phyloP scores from a whole-genome alignment of 2,888 invertebrate species.

The Carabus problematicus region DNA sequence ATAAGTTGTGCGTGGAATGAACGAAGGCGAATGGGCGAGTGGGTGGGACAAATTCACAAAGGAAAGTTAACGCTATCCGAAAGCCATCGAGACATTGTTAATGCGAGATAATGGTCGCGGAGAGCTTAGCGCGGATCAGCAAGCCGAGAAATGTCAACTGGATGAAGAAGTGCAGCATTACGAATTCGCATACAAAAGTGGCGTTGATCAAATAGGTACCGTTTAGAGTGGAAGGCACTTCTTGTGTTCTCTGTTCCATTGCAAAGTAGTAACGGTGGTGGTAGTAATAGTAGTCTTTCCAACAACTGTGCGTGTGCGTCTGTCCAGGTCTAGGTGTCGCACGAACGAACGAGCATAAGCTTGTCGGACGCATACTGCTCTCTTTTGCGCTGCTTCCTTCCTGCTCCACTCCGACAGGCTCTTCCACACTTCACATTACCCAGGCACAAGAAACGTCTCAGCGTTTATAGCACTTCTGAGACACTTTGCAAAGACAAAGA shows the following conservation, averaged over 20 bases:
- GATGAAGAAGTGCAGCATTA: conserved; percentile 49
- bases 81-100: conserved; percentile 48
- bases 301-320: not conserved
- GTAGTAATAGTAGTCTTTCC: too few species aligned
- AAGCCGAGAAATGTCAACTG: conserved; percentile 47
- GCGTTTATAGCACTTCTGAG: conserved; percentile 22
- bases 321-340: too few species aligned
- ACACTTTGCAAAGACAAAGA: conserved; percentile 17
- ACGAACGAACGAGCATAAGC: too few species aligned
- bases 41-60: conserved; percentile 44
- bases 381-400: not conserved
- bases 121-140: conserved; percentile 47
- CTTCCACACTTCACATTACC: not conserved
- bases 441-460: conserved; percentile 12
- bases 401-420: not conserved
- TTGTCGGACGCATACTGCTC: not conserved
- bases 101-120: conserved; percentile 48
- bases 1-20: too few species aligned
- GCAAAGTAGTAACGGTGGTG: too few species aligned
- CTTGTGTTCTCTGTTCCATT: not conserved
- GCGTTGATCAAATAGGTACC: conserved; percentile 47
- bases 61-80: conserved; percentile 44
- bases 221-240: conserved; percentile 17
- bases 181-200: conserved; percentile 49
- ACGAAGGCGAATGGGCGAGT: not conserved